Evolutionary conservation across 1,140 invertebrate genomes (phyloP).

Genomic region (Neodiprion pinetum): DNA sequence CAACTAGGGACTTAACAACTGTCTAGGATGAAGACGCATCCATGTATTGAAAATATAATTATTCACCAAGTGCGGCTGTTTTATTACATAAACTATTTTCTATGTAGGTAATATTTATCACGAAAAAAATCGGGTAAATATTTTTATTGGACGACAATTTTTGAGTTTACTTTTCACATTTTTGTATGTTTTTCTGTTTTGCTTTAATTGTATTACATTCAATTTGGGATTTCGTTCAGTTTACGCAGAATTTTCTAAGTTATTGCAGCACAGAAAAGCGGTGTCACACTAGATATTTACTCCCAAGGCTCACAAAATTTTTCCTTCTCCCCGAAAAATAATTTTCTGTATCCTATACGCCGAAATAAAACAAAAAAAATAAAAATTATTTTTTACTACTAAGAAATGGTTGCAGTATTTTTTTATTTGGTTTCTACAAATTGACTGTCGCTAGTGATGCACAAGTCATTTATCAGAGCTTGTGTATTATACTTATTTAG

Average conservation of each 20-base stretch:
- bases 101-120: constrained; percentile 27
- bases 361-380: background rate
- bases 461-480: constrained; percentile 4
- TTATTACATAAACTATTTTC: constrained; percentile 12
- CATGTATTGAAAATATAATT: constrained; percentile 37
- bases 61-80: constrained; percentile 24
- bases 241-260: background rate
- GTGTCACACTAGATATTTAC: background rate
- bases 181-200: background rate
- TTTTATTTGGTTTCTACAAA: background rate
- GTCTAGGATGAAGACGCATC: constrained; percentile 11
- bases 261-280: background rate
- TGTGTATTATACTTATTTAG: background rate
- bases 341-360: background rate
- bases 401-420: background rate
- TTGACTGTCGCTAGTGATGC: background rate
- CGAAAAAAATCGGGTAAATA: constrained; percentile 28
- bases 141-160: constrained; percentile 34
- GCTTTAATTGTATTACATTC: background rate
- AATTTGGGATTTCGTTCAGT: no score
- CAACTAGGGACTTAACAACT: constrained; percentile 11
- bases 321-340: background rate
- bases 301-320: background rate
- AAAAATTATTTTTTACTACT: background rate
- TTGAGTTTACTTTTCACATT: constrained; percentile 22